Conservation (phyloP, 2,113 vertebrate species). For the Axis porcinus region DNA sequence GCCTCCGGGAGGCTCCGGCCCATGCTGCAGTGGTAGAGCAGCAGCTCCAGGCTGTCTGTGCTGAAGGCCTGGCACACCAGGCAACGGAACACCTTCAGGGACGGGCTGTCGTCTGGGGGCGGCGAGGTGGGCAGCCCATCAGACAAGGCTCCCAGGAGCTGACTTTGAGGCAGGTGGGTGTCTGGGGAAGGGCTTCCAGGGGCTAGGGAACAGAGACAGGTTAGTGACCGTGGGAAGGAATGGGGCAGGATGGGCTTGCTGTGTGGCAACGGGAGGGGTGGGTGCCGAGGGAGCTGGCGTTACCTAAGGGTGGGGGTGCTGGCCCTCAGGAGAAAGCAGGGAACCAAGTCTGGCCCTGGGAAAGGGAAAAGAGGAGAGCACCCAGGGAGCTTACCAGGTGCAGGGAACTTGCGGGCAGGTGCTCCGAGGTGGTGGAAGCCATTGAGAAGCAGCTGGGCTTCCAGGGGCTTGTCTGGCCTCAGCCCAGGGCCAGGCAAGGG, state of each 20-base stretch:
- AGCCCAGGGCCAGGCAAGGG: conserved; percentile 49
- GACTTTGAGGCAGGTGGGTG: conserved; percentile 61
- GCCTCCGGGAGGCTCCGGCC: conserved; percentile 76
- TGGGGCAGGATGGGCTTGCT: not conserved
- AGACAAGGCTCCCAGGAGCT: conserved; percentile 60
- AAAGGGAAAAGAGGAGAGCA: too few species aligned
- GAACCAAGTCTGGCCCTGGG: not conserved
- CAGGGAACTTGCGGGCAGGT: conserved; percentile 53
- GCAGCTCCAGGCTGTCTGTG: conserved; percentile 78
- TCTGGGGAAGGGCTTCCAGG: conserved; percentile 69
- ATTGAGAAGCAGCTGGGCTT: conserved; percentile 72
- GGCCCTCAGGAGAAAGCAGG: not conserved
- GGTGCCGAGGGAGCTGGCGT: not conserved
- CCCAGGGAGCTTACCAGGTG: conserved; percentile 62
- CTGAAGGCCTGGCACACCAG: conserved; percentile 79
- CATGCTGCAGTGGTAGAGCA: conserved; percentile 74
- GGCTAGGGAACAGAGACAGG: conserved; percentile 43
- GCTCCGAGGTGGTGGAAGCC: conserved; percentile 68
- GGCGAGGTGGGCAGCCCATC: conserved; percentile 58
- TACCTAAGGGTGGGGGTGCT: not conserved
- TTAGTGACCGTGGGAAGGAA: not conserved
- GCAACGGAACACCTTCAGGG: conserved; percentile 75
- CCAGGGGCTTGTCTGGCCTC: conserved; percentile 71
- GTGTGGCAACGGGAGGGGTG: not conserved
- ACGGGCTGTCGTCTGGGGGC: conserved; percentile 49